Percentiles rank a stretch among this genome's conserved stretches.
Evolutionary conservation across 2,113 vertebrate species (phyloP).

Genomic region (Miniopterus natalensis): DNA sequence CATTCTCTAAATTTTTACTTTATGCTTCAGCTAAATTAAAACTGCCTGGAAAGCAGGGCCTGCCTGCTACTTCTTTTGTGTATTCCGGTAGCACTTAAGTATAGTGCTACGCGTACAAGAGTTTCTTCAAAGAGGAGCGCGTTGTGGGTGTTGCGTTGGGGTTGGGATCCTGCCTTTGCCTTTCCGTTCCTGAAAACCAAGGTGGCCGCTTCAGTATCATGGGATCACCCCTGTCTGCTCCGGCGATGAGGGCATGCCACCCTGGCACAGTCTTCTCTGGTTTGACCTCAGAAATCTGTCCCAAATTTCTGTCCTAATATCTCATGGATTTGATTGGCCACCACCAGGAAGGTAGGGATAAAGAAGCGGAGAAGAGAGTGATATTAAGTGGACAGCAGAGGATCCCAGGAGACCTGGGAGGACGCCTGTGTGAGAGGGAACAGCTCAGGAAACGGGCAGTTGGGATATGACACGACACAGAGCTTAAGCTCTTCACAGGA

Average conservation of each 20-base stretch:
- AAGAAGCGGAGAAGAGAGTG: not conserved
- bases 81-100: not conserved
- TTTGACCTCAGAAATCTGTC: constrained; percentile 33
- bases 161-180: constrained; percentile 13
- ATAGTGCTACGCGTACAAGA: not conserved
- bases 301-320: not conserved
- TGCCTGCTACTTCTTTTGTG: constrained; percentile 39
- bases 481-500: not conserved
- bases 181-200: constrained; percentile 27
- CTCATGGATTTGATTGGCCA: not conserved
- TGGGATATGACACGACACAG: not conserved
- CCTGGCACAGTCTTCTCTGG: not conserved
- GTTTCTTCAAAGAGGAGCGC: not conserved
- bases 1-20: constrained; percentile 44
- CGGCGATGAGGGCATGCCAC: not conserved
- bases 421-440: not conserved
- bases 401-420: not conserved
- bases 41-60: constrained; percentile 6
- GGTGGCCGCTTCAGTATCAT: not conserved
- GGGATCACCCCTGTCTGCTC: not conserved
- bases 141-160: not conserved
- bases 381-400: not conserved
- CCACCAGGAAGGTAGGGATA: not conserved
- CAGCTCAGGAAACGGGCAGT: accelerated
- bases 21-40: constrained; percentile 56